Conservation (phyloP, 2,888 invertebrate genomes). For the Pachydiplax longipennis region DNA sequence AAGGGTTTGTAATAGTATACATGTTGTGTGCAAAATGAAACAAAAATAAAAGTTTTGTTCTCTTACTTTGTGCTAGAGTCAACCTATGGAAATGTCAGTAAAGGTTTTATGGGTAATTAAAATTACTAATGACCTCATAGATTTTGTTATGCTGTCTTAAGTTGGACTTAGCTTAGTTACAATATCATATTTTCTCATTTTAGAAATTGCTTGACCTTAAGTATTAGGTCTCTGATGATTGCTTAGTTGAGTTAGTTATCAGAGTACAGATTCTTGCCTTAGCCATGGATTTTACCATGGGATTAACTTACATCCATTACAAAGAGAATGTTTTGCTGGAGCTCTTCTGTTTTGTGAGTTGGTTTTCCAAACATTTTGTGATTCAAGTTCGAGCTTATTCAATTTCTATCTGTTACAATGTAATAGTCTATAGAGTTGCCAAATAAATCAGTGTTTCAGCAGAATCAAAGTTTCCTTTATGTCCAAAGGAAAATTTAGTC, state of each 20-base stretch:
- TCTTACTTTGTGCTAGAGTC: background rate
- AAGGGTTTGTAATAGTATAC: slow-evolving; percentile 43
- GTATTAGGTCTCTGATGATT: background rate
- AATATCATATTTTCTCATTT: background rate
- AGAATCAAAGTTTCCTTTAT: background rate
- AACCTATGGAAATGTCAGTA: slow-evolving; percentile 8
- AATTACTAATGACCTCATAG: background rate
- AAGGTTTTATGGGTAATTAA: background rate
- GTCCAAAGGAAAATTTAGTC: background rate
- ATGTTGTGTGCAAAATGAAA: slow-evolving; percentile 38
- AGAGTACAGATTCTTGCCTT: background rate
- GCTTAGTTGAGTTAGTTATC: background rate
- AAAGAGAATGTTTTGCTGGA: background rate
- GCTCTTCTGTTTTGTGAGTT: background rate
- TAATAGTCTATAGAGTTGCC: background rate
- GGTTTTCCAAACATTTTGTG: background rate
- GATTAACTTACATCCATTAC: background rate
- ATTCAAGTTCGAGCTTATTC: background rate
- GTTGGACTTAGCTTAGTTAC: background rate
- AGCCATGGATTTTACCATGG: background rate
- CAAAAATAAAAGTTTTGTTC: slow-evolving; percentile 26
- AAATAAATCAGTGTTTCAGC: background rate
- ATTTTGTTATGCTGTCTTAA: background rate
- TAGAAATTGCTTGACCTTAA: background rate
- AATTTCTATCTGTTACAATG: background rate